phyloP scores from a whole-genome alignment of 1,140 invertebrate species.

The Neuroterus valhalla region DNA sequence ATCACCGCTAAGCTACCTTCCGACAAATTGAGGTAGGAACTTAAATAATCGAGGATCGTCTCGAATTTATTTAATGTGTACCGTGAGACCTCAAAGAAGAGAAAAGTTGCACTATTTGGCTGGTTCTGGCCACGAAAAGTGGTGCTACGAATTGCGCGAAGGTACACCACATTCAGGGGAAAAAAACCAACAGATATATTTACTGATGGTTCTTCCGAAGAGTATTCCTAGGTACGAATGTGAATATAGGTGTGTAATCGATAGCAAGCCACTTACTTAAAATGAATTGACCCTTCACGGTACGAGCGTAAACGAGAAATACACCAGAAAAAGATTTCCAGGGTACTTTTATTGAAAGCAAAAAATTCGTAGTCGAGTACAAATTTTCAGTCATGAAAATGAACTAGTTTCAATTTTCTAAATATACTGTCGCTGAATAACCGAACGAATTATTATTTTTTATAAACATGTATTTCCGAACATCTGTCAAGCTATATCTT shows the following conservation, averaged over 20 bases:
- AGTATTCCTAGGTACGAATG: slow-evolving; percentile 2
- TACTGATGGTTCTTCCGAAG: neutral
- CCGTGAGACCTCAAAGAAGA: slow-evolving; percentile 24
- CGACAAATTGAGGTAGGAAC: neutral
- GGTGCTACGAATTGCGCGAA: slow-evolving; percentile 6
- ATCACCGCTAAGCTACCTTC: neutral
- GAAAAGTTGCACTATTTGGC: slow-evolving; percentile 3
- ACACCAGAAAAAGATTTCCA: neutral
- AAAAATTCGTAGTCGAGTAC: too few species aligned
- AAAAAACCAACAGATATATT: slow-evolving; percentile 27
- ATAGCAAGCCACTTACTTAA: slow-evolving; percentile 28
- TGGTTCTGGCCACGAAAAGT: slow-evolving; percentile 1
- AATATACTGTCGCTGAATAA: too few species aligned
- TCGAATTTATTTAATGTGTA: slow-evolving; percentile 11
- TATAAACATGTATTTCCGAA: too few species aligned
- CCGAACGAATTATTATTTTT: too few species aligned
- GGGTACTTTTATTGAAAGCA: neutral
- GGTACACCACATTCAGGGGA: neutral
- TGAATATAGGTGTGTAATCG: neutral
- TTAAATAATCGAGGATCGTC: slow-evolving; percentile 14
- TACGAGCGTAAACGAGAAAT: neutral
- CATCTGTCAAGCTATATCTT: too few species aligned
- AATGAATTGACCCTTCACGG: slow-evolving; percentile 13
- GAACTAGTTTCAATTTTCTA: too few species aligned
- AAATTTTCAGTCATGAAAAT: too few species aligned